phyloP scores from a whole-genome alignment of 2,888 invertebrate species.

The Acanthosepion esculentum region DNA sequence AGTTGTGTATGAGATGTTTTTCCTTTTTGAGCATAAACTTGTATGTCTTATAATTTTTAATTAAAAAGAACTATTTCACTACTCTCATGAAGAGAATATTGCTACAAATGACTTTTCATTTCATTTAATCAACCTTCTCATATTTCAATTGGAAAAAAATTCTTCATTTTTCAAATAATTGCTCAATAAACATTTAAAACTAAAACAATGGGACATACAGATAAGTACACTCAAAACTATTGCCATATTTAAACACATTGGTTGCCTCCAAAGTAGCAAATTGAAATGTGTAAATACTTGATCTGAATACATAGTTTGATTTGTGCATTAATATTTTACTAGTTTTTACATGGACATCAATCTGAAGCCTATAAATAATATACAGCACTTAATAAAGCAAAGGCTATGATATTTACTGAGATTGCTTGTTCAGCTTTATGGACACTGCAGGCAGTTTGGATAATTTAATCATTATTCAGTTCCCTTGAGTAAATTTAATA shows the following conservation, averaged over 20 bases:
- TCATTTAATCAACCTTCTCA: not conserved
- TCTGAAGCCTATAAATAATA: not conserved
- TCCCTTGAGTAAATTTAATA: not conserved
- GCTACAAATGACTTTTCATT: not conserved
- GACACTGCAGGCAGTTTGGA: not conserved
- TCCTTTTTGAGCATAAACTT: too few species aligned
- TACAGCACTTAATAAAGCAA: not conserved
- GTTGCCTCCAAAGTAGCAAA: not conserved
- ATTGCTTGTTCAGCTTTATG: not conserved
- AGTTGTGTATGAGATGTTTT: too few species aligned
- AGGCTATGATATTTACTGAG: not conserved
- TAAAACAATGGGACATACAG: not conserved
- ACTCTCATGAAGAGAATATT: not conserved
- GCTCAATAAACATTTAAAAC: not conserved
- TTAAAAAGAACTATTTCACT: not conserved
- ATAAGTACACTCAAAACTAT: not conserved
- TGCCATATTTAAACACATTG: not conserved
- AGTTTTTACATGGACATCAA: not conserved
- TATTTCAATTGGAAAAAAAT: not conserved
- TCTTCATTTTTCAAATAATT: not conserved
- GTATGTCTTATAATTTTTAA: too few species aligned
- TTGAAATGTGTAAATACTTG: not conserved
- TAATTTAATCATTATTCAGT: constrained; percentile 20
- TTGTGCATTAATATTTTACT: not conserved
- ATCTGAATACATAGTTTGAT: not conserved